Evolutionary conservation across 2,888 invertebrate genomes (phyloP), one percentile per base, ranked within the genome.

Genomic region (Mamestra brassicae): DNA sequence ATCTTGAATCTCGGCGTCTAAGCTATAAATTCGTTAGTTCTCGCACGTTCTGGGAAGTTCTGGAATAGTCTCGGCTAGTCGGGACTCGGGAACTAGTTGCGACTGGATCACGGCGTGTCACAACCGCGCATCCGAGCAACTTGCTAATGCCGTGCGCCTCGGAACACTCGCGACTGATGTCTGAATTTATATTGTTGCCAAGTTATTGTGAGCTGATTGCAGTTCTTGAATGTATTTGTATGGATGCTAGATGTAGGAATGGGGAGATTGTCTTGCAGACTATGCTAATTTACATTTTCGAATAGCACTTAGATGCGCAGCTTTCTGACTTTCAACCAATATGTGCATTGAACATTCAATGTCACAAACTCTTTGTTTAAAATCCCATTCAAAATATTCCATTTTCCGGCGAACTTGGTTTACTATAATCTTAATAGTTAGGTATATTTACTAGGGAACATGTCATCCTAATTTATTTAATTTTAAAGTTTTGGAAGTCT

Each of bases 91-190:
- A 76, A 85, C 76, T 83, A 81, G 85, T 81, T 78, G 71, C 70
- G 73, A 78, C 67, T 74, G 85, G 85, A 84, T 86, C 87, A 76
- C 77, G 71, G 58, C 70, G 78, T 84, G 80, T 74, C 76, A 62
- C 78, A 74, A 69, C 74, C 62, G 75, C n/a, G 54, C 47, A 55
- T 36, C 55, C 62, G 80, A 80, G 62, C 52, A 82, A 82, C 71
- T 85, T 76, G 78, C 67, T 85, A 87, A 85, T 84, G 85, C 80
- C 66, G 85, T 80, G 83, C 75, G 74, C 70, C 68, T 68, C 62
- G 69, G 64, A 74, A 62, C 81, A 71, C 54, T 74, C 50, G 68
- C 45, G 50, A 42, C 74, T 55, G 74, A 62, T 74, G 78, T n/a
- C 68, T 76, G 62, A 76, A 63, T 78, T 77, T 80, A 71, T 81